Base-by-base conservation (phyloP, 1,140 invertebrate species). In the Panonychus citri region DNA sequence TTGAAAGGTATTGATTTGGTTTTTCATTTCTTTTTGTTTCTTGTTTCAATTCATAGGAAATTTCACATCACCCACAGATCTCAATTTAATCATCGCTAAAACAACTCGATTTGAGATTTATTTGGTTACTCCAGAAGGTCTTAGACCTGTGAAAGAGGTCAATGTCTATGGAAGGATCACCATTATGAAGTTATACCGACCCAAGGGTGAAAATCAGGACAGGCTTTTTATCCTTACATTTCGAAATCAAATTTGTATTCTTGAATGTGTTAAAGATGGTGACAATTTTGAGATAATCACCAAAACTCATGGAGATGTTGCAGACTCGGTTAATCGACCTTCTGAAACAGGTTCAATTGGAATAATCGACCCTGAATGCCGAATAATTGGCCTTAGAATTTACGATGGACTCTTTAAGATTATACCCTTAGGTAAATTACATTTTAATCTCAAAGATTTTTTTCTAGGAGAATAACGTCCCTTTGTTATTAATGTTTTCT, bases 381-480 rank as follows among this genome's bases (percentile, higher is more conserved):
- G 87, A 63, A 83, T 89, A 0, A 96, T 99, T 67, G 93, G 90
- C 17, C 74, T 99, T 39, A 74, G 91, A 59, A 72, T 97, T 0
- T 98, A 97, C 69, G 93, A 97, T 75, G 93, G 93, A 1, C 73
- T 96, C 2, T 88, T 98, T 65, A 98, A 98, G 73, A 88, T 97
- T 49, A 71, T 75, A 43, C 69, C 70, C 17, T 27, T 57, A n/a
- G 56, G 43, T 19, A 21, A 46, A n/a, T 46, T 46, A 24, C 24
- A 19, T 17, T 46, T 10, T 46, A 19, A 10, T 46, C 7, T 46
- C 43, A 17, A 46, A 24, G 7, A 46, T 15, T 24, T 51, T 51
- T 51, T 27, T n/a, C n/a, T n/a, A n/a, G n/a, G n/a, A n/a, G n/a
- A n/a, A n/a, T n/a, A n/a, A n/a, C n/a, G n/a, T n/a, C n/a, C 21